Conservation (phyloP, 2,797 vertebrate species). For the Distichodus sexfasciatus region DNA sequence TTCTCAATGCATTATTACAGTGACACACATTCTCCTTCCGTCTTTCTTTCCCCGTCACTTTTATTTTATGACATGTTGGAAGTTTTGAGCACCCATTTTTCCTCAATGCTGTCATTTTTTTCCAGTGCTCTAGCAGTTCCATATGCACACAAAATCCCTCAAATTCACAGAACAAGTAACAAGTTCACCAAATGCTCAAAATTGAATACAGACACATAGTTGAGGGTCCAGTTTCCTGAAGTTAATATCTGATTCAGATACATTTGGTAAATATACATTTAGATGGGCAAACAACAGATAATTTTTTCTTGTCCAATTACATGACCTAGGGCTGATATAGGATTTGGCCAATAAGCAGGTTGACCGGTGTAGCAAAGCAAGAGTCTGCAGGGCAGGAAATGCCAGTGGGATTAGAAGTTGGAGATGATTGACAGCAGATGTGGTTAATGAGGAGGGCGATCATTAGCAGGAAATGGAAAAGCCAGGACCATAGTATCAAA, state of each 20-base stretch:
- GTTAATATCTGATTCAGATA: neutral
- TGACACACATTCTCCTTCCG: constrained; percentile 22
- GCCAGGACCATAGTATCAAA: constrained; percentile 31
- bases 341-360: constrained; percentile 7
- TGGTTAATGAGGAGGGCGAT: constrained; percentile 66
- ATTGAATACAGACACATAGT: neutral
- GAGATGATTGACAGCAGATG: constrained; percentile 77
- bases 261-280: constrained; percentile 36
- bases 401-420: constrained; percentile 68
- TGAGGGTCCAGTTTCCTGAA: neutral
- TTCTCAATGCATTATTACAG: constrained; percentile 46
- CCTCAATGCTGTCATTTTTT: neutral
- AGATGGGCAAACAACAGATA: constrained; percentile 21
- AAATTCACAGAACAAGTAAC: neutral
- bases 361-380: constrained; percentile 55
- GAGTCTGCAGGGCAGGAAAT: constrained; percentile 70
- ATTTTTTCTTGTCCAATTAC: constrained; percentile 4
- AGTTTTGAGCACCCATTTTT: neutral
- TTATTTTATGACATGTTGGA: constrained; percentile 13
- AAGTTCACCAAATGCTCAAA: neutral
- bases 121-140: constrained; percentile 14
- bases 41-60: constrained; percentile 3
- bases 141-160: constrained; percentile 1
- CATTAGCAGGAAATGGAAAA: constrained; percentile 57
- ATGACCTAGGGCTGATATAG: constrained; percentile 6